Conservation (phyloP, 1,140 invertebrate genomes). For the Leptoteleia sp. region DNA sequence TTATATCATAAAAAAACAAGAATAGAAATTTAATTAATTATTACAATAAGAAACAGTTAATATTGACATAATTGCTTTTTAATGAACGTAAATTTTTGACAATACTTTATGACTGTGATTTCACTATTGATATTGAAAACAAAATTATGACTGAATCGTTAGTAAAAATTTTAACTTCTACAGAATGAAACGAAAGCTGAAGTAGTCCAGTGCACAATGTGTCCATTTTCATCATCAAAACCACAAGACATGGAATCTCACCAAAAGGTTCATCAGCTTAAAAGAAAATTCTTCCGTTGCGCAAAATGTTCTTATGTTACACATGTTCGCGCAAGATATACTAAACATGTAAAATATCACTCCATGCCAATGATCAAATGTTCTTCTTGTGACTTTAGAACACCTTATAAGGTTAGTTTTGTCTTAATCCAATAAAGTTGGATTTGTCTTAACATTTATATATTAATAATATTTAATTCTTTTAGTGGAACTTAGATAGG, state of each 20-base stretch:
- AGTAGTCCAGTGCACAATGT: slow-evolving; percentile 62
- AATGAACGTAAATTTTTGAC: too few relatives aligned
- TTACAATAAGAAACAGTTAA: too few relatives aligned
- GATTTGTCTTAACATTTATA: too few relatives aligned
- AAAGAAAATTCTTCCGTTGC: slow-evolving; percentile 89
- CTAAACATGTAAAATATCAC: slow-evolving; percentile 96
- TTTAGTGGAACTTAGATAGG: slow-evolving; percentile 92
- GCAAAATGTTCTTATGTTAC: slow-evolving; percentile 94
- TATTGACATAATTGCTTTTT: too few relatives aligned
- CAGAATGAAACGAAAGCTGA: slow-evolving; percentile 17
- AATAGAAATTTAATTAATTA: too few relatives aligned
- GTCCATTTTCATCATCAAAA: slow-evolving; percentile 60
- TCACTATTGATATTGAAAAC: too few relatives aligned
- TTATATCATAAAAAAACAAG: too few relatives aligned
- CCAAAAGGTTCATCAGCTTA: slow-evolving; percentile 79
- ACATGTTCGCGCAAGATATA: slow-evolving; percentile 93
- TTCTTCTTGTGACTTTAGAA: slow-evolving; percentile 94
- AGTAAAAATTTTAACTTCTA: too few relatives aligned
- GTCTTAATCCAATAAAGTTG: too few relatives aligned
- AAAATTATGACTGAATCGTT: too few relatives aligned
- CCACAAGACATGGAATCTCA: slow-evolving; percentile 73
- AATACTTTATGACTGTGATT: too few relatives aligned
- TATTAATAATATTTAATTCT: too few relatives aligned
- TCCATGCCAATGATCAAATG: slow-evolving; percentile 97
- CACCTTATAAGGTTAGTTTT: slow-evolving; percentile 88